These are phyloP conservation scores for Drosophila bunnanda DNA, from an alignment of 2,888 invertebrate genomes.

Conservation along the genomic window DNA sequence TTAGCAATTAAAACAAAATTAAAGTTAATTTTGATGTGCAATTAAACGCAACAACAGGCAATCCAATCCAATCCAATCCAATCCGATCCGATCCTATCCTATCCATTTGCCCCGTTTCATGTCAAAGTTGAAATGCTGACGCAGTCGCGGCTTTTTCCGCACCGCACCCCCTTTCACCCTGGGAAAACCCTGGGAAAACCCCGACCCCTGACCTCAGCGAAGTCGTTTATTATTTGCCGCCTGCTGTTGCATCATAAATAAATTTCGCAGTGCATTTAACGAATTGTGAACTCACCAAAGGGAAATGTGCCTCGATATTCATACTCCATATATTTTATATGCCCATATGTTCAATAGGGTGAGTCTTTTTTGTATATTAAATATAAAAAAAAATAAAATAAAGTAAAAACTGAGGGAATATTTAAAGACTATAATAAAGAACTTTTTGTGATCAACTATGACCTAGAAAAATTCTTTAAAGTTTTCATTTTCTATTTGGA, in stretches of 20 bases:
- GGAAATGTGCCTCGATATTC: conserved; percentile 43
- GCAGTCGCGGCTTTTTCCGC: conserved; percentile 47
- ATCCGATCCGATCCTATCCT: neutral
- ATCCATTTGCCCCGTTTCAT: conserved; percentile 7
- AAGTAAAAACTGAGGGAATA: too few relatives aligned
- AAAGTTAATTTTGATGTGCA: conserved; percentile 68
- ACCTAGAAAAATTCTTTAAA: neutral
- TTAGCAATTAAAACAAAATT: conserved; percentile 71
- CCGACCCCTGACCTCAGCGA: conserved; percentile 22
- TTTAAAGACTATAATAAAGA: neutral
- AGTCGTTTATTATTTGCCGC: conserved; percentile 70
- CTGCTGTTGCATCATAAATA: conserved; percentile 69
- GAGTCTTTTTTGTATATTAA: neutral
- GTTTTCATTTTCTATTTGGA: too few relatives aligned
- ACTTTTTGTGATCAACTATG: neutral
- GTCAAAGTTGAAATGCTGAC: conserved; percentile 58
- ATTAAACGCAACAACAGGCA: conserved; percentile 58
- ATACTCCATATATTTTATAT: conserved; percentile 25
- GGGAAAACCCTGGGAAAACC: neutral
- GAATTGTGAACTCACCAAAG: conserved; percentile 68
- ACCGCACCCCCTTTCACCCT: neutral
- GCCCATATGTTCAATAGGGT: conserved; percentile 8
- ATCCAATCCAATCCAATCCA: neutral
- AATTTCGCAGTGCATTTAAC: conserved; percentile 78
- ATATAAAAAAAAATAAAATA: neutral